Evolutionary conservation across 1,140 invertebrate species (phyloP).

Genomic region (Tetramorium simillimum): DNA sequence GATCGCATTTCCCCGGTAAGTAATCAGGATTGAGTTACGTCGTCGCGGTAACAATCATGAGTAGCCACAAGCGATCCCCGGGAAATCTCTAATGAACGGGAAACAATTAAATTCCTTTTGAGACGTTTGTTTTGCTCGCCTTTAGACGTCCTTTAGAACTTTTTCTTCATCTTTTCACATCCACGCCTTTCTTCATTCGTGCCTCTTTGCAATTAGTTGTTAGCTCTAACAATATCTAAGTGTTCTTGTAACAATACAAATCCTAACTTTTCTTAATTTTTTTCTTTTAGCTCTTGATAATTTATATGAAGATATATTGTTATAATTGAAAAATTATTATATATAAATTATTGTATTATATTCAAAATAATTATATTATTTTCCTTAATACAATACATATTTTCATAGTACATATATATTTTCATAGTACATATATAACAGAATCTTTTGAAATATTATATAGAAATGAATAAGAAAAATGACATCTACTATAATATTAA

Average conservation of each 20-base stretch:
- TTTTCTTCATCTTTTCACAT: neutral
- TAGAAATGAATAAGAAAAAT: neutral
- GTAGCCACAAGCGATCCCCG: conserved; percentile 32
- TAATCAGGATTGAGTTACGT: conserved; percentile 51
- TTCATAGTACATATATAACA: too few species aligned
- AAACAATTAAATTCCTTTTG: conserved; percentile 41
- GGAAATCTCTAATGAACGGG: conserved; percentile 12
- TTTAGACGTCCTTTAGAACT: neutral
- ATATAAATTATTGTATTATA: too few species aligned
- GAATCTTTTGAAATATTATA: neutral
- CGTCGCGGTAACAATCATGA: conserved; percentile 31
- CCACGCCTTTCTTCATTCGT: neutral
- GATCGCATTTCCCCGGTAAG: conserved; percentile 37
- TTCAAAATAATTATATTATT: neutral
- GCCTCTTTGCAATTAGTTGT: neutral
- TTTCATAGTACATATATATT: neutral
- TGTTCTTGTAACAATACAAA: neutral
- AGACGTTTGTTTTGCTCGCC: neutral
- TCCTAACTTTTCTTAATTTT: neutral
- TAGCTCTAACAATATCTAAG: neutral
- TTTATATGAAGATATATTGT: neutral
- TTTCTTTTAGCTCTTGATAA: neutral
- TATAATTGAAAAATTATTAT: neutral
- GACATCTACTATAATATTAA: neutral
- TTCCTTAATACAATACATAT: neutral